phyloP scores from a whole-genome alignment of 2,888 invertebrate genomes.

The Laothoe populi region DNA sequence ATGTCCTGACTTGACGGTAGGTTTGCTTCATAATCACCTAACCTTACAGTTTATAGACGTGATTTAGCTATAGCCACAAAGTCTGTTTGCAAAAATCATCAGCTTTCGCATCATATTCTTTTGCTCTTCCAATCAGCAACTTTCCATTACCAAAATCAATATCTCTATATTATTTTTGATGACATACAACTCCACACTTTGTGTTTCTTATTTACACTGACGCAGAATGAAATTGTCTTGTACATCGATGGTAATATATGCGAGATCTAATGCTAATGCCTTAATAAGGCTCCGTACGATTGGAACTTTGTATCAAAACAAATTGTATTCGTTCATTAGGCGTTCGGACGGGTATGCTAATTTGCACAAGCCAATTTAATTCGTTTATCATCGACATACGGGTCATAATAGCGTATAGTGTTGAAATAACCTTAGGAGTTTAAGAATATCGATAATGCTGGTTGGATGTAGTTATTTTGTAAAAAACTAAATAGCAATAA shows the following conservation, averaged over 20 bases:
- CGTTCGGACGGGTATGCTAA: slow-evolving; percentile 5
- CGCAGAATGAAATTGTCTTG: not conserved
- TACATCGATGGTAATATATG: slow-evolving; percentile 6
- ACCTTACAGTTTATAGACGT: not conserved
- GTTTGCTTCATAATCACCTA: not conserved
- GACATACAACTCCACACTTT: not conserved
- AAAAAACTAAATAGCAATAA: not conserved
- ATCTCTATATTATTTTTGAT: not conserved
- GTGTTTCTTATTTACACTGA: not conserved
- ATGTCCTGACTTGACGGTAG: not conserved
- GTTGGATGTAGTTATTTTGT: not conserved
- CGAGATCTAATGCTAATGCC: slow-evolving; percentile 18
- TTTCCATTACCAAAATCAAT: not conserved
- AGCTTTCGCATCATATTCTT: not conserved
- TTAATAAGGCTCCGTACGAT: slow-evolving; percentile 15
- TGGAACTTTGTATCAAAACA: slow-evolving; percentile 23
- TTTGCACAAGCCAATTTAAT: not conserved
- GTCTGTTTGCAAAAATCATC: not conserved
- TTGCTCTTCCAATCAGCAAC: not conserved
- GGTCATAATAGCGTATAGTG: not conserved
- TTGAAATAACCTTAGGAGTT: not conserved
- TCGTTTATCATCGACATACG: not conserved
- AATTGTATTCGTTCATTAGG: slow-evolving; percentile 22
- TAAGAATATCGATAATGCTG: not conserved
- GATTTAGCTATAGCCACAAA: not conserved